Percentiles rank a stretch among this genome's conserved stretches.
These are phyloP conservation scores for Poeciliopsis turrubarensis DNA, from an alignment of 2,113 vertebrate genomes.

Conservation along the genomic window DNA sequence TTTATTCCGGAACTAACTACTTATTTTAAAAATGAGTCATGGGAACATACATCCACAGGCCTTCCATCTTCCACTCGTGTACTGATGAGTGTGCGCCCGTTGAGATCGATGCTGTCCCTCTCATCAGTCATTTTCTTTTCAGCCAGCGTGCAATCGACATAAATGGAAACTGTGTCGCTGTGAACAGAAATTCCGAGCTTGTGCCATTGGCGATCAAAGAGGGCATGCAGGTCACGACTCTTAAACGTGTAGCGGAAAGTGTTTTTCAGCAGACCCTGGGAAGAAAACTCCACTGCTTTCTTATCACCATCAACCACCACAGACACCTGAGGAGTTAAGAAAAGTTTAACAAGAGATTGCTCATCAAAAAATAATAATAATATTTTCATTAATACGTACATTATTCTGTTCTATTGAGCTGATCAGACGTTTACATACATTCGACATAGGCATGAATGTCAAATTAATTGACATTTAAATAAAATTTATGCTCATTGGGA, in stretches of 20 bases:
- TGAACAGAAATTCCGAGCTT: conserved; percentile 89
- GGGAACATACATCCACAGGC: conserved; percentile 90
- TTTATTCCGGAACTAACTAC: not conserved
- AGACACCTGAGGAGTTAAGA: conserved; percentile 80
- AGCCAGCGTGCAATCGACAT: conserved; percentile 91
- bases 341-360: not conserved
- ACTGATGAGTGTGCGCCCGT: conserved; percentile 86
- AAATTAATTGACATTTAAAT: not conserved
- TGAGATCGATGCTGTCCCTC: conserved; percentile 79
- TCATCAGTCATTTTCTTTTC: conserved; percentile 84
- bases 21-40: not conserved
- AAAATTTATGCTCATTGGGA: not conserved
- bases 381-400: not conserved
- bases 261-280: conserved; percentile 80
- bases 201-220: conserved; percentile 98
- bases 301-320: conserved; percentile 89
- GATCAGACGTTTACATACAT: not conserved
- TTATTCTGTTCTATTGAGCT: not conserved
- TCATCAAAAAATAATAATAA: not conserved
- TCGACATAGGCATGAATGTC: not conserved
- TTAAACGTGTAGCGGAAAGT: conserved; percentile 88
- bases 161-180: conserved; percentile 84
- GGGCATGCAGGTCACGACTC: conserved; percentile 88
- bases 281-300: conserved; percentile 89
- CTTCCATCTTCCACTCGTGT: conserved; percentile 88